Conservation (phyloP, 2,797 vertebrate genomes). For the Pogoniulus pusillus region DNA sequence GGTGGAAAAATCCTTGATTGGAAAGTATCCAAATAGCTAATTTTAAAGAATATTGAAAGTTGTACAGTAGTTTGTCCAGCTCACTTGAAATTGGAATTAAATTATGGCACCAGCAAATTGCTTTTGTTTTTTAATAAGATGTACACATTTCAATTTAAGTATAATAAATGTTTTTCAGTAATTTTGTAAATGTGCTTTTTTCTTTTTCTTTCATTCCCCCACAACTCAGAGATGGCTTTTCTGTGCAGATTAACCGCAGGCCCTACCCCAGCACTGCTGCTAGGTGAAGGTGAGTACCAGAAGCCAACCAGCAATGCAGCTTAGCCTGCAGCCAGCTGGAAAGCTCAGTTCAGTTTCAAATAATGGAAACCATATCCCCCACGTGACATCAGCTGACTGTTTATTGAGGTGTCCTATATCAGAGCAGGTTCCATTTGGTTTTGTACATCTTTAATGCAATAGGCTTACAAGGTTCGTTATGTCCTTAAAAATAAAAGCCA, state of each 20-base stretch:
- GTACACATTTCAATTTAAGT: conserved; percentile 79
- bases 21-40: conserved; percentile 50
- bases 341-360: neutral
- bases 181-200: conserved; percentile 75
- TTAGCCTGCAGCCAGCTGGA: neutral
- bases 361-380: neutral
- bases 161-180: conserved; percentile 82
- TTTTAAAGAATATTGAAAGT: conserved; percentile 53
- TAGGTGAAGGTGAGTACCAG: neutral
- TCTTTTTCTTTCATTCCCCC: neutral
- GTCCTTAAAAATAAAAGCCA: conserved; percentile 37
- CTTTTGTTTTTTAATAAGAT: conserved; percentile 80
- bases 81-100: conserved; percentile 73
- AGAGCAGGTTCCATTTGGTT: conserved; percentile 11
- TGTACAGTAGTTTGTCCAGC: conserved; percentile 69
- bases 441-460: conserved; percentile 41
- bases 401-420: conserved; percentile 44
- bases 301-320: neutral
- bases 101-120: conserved; percentile 80
- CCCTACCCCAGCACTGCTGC: fast-evolving
- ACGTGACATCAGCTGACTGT: conserved; percentile 15
- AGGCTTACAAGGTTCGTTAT: conserved; percentile 18
- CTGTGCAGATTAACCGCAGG: neutral
- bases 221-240: too few species aligned
- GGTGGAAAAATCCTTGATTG: conserved; percentile 61